Conservation (phyloP, 2,797 vertebrate genomes). For the Siniperca undulata region DNA sequence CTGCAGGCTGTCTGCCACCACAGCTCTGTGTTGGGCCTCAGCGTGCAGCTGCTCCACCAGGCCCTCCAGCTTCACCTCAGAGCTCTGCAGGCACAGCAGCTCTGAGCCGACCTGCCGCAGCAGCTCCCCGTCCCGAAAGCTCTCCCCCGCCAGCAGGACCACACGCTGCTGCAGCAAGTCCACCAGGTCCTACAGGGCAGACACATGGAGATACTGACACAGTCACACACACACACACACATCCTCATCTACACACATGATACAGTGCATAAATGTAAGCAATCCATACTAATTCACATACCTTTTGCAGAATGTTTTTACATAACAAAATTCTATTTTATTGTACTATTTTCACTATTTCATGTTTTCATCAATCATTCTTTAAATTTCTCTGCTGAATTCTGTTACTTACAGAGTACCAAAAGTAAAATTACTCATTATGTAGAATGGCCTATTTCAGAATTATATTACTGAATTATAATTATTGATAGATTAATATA, state of each 20-base stretch:
- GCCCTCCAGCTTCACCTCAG: conserved; percentile 81
- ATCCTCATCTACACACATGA: not conserved
- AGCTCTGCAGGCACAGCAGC: conserved; percentile 81
- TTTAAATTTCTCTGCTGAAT: not conserved
- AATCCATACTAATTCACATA: not conserved
- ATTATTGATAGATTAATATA: no score
- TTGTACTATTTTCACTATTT: not conserved
- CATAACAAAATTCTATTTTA: not conserved
- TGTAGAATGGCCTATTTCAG: no score
- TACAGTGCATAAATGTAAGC: not conserved
- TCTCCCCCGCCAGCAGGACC: conserved; percentile 68
- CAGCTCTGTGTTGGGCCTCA: conserved; percentile 68
- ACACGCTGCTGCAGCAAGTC: conserved; percentile 72
- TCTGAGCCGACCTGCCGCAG: conserved; percentile 80
- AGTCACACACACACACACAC: not conserved
- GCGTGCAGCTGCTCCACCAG: conserved; percentile 83
- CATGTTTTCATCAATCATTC: not conserved
- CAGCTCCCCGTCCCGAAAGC: conserved; percentile 65
- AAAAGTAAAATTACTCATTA: no score
- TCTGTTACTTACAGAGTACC: not conserved
- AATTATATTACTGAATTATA: no score
- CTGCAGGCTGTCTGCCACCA: conserved; percentile 62
- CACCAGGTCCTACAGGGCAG: conserved; percentile 69
- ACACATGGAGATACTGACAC: not conserved
- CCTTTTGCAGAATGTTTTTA: not conserved